Evolutionary conservation across 2,113 vertebrate species (phyloP).

Genomic region (Pachycephala philippinensis): DNA sequence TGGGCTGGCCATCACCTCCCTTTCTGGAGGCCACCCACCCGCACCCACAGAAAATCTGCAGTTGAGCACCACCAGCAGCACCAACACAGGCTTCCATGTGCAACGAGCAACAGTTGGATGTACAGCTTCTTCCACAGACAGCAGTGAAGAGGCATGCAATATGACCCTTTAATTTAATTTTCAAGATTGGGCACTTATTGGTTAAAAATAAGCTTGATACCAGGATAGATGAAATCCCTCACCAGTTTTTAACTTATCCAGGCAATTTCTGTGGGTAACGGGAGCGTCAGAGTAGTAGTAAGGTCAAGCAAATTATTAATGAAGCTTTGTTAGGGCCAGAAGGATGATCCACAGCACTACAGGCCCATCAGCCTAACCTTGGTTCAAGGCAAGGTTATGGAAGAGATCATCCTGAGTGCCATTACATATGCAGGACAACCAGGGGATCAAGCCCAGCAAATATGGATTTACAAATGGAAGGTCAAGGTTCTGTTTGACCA

Average conservation of each 20-base stretch:
- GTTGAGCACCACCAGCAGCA: background rate
- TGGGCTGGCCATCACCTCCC: background rate
- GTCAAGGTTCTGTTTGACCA: background rate
- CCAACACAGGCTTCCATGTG: fast-evolving
- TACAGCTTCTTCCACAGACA: background rate
- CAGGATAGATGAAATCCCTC: background rate
- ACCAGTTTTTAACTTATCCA: background rate
- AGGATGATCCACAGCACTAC: background rate
- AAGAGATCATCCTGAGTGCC: background rate
- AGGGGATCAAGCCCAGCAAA: background rate
- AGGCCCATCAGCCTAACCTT: background rate
- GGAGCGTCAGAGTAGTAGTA: background rate
- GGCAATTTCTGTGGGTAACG: background rate
- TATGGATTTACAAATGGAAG: background rate
- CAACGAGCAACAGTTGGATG: background rate
- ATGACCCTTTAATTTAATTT: background rate
- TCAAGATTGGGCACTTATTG: background rate
- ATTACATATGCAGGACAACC: background rate
- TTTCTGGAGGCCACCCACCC: background rate
- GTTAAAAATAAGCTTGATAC: background rate
- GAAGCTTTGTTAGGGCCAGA: background rate
- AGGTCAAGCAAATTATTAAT: background rate
- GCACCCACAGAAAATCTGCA: background rate
- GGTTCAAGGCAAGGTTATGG: background rate
- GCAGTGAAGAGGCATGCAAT: background rate